A percentile compares a stretch with the other conserved stretches of the same genome.
Conservation (phyloP, 1,140 invertebrate genomes). For the Zaprionus camerounensis region DNA sequence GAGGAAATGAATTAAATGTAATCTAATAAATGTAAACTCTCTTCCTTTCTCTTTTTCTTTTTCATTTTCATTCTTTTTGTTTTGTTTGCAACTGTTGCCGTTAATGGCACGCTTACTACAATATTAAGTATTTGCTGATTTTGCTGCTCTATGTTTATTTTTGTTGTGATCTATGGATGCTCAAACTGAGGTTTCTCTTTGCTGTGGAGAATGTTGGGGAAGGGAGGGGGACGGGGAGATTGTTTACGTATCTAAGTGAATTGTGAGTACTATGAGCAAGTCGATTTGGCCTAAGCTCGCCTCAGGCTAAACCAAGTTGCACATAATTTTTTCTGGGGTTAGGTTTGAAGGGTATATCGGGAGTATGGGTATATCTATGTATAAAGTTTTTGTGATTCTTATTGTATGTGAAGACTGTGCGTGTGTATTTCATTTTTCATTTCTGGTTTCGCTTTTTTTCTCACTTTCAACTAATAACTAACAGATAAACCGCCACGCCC, state of each 20-base stretch:
- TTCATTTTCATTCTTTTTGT: neutral
- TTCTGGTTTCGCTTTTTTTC: slow-evolving; percentile 14
- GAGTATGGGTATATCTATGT: slow-evolving; percentile 1
- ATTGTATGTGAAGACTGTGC: slow-evolving; percentile 26
- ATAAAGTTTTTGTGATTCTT: slow-evolving; percentile 1
- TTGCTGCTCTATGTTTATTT: neutral
- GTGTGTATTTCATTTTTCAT: slow-evolving; percentile 11
- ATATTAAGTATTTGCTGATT: slow-evolving; percentile 41
- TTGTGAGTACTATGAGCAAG: slow-evolving; percentile 77
- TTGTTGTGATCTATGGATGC: too few species aligned
- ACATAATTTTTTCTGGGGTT: slow-evolving; percentile 67
- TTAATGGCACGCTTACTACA: slow-evolving; percentile 69
- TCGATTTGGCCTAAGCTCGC: slow-evolving; percentile 68
- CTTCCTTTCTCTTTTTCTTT: slow-evolving; percentile 4
- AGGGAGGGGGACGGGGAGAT: slow-evolving; percentile 14
- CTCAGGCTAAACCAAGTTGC: slow-evolving; percentile 76
- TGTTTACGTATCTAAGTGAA: slow-evolving; percentile 59
- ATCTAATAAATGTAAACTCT: slow-evolving; percentile 25
- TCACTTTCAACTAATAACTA: slow-evolving; percentile 57
- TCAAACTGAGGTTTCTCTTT: neutral
- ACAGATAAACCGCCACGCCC: slow-evolving; percentile 48
- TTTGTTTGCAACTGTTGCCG: slow-evolving; percentile 50
- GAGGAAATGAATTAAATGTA: slow-evolving; percentile 25
- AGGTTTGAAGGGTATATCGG: neutral
- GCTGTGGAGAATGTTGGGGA: slow-evolving; percentile 4